Evolutionary conservation across 2,797 vertebrate species (phyloP).

Genomic region (Syngnathus acus): DNA sequence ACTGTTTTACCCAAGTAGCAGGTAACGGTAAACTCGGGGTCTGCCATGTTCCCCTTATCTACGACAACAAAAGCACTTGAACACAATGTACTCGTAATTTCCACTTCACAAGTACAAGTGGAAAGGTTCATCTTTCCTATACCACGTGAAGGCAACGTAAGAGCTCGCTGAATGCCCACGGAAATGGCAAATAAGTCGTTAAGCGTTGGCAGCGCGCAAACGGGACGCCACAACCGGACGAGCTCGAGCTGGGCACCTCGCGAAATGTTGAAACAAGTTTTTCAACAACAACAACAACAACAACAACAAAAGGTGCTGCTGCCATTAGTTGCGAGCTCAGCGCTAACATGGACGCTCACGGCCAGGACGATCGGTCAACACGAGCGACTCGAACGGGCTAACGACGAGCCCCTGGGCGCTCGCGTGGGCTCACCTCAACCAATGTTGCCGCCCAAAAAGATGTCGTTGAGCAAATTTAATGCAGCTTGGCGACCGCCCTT

Average conservation of each 20-base stretch:
- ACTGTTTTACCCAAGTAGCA: too few relatives aligned
- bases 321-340: not conserved
- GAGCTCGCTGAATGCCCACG: not conserved
- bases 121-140: too few relatives aligned
- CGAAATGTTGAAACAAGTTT: not conserved
- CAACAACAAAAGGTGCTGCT: not conserved
- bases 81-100: too few relatives aligned
- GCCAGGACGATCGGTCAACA: not conserved
- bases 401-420: not conserved
- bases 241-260: not conserved
- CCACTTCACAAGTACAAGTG: too few relatives aligned
- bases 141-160: not conserved
- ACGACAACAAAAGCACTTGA: too few relatives aligned
- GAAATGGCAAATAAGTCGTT: not conserved
- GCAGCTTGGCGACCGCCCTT: not conserved
- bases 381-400: not conserved
- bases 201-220: not conserved
- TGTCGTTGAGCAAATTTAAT: not conserved
- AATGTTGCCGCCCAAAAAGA: not conserved
- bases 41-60: too few relatives aligned
- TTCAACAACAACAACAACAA: too few relatives aligned
- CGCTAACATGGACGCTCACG: not conserved
- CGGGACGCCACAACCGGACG: not conserved
- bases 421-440: not conserved
- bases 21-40: too few relatives aligned